Base-by-base conservation (phyloP, 1,140 invertebrate genomes). In the Drosophila malerkotliana region DNA sequence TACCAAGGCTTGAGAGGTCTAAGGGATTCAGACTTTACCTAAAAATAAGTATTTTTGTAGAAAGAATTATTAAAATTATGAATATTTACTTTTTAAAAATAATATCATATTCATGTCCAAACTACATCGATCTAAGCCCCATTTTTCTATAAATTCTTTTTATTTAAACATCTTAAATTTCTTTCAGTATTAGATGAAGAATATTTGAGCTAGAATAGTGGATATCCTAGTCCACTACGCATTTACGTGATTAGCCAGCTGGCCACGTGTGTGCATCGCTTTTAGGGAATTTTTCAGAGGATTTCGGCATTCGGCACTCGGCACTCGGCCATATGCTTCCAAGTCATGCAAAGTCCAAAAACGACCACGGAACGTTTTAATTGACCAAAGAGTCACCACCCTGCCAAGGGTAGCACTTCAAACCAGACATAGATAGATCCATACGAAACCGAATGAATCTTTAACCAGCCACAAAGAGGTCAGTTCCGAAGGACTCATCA, bases 161-260 rank as follows among this genome's bases (percentile, higher is more conserved):
- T n/a, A 12, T 3, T 37, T 37, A 1, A 4, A 2, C 15, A 44
- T 44, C 14, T 9, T 6, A 0, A 24, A 12, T 51, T 24, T 12
- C 2, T 15, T 26, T 15, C 28, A 1, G 18, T 59, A 47, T 1
- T 21, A 5, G 51, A 9, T 9, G 18, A 21, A 21, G 44, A 47
- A 47, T 52, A 37, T 59, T 30, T 9, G 9, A 18, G 12, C 2
- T 44, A 54, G 14, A 26, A 55, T 54, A 79, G 26, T 28, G 26
- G 26, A 1, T 49, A 77, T 77, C 32, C 10, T 64, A 69, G 77
- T 81, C 60, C 59, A 53, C 64, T 82, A 85, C 83, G 83, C 82
- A 85, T 88, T 87, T 85, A 85, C 82, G 82, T 85, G 82, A 85
- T 85, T 85, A 85, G 82, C 87, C 82, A 87, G 82, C 63, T 82